phyloP scores from a whole-genome alignment of 2,113 vertebrate species.

The Acanthochromis polyacanthus region DNA sequence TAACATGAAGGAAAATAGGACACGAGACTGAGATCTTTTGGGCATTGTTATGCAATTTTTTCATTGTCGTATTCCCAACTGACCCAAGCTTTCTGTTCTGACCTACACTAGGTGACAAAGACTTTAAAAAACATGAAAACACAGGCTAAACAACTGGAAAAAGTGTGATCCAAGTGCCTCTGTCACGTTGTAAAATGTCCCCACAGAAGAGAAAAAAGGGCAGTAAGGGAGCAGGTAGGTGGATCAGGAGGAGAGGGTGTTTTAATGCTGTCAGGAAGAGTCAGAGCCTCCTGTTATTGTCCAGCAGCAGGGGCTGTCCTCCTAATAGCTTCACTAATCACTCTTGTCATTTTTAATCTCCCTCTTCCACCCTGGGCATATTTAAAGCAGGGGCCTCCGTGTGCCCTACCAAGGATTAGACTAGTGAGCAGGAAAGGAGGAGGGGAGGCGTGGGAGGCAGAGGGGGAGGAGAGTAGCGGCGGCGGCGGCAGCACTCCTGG shows the following conservation, averaged over 20 bases:
- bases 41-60: slow-evolving; percentile 33
- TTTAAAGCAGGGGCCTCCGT: slow-evolving; percentile 77
- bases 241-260: background rate
- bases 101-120: background rate
- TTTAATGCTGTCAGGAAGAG: slow-evolving; percentile 42
- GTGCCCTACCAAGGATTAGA: slow-evolving; percentile 76
- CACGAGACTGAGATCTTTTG: slow-evolving; percentile 6
- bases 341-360: slow-evolving; percentile 82
- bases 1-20: background rate
- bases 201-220: background rate
- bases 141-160: background rate
- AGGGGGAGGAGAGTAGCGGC: background rate
- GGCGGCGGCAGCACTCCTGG: slow-evolving; percentile 13
- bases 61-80: slow-evolving; percentile 16
- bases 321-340: slow-evolving; percentile 79
- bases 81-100: background rate
- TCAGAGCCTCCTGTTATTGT: slow-evolving; percentile 54
- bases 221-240: background rate
- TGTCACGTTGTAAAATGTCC: background rate
- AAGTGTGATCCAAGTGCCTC: background rate
- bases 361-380: slow-evolving; percentile 70
- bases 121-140: background rate
- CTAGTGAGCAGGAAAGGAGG: slow-evolving; percentile 47
- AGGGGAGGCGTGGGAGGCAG: slow-evolving; percentile 14
- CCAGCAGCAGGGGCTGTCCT: slow-evolving; percentile 60